phyloP scores from a whole-genome alignment of 2,888 invertebrate species.

The Cerastis leucographa region DNA sequence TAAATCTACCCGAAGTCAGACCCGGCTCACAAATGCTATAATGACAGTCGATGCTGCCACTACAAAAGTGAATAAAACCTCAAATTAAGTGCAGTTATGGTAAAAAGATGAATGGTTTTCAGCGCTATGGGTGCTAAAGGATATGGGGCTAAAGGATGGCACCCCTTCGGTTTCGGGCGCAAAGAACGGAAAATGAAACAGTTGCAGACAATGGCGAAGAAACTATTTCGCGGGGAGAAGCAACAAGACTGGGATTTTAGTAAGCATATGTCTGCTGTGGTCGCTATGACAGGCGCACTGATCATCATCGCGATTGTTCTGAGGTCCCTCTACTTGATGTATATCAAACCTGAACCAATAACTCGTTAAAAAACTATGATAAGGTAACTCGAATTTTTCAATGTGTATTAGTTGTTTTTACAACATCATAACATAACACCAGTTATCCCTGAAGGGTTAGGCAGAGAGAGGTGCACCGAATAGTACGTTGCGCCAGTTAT shows the following conservation, averaged over 20 bases:
- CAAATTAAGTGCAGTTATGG: neutral
- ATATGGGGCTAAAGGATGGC: neutral
- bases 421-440: neutral
- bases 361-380: neutral
- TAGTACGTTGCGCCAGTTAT: neutral
- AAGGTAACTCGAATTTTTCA: constrained; percentile 14
- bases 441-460: neutral
- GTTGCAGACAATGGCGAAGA: constrained; percentile 2
- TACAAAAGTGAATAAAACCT: neutral
- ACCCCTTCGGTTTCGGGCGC: neutral
- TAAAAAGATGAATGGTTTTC: constrained; percentile 26
- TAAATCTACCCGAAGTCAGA: constrained; percentile 2
- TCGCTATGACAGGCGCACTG: constrained; percentile 72
- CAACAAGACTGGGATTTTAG: neutral
- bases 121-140: neutral
- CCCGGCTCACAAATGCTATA: neutral
- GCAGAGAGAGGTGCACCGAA: neutral
- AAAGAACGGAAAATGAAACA: neutral
- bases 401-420: neutral
- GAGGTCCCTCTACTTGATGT: constrained; percentile 76
- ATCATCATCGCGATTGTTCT: constrained; percentile 70
- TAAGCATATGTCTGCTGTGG: constrained; percentile 51
- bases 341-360: constrained; percentile 66
- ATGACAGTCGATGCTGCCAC: neutral
- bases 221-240: constrained; percentile 1